Percentiles rank a stretch among this genome's conserved stretches.
Evolutionary conservation across 2,888 invertebrate genomes (phyloP).

Genomic region (Ariolimax columbianus): DNA sequence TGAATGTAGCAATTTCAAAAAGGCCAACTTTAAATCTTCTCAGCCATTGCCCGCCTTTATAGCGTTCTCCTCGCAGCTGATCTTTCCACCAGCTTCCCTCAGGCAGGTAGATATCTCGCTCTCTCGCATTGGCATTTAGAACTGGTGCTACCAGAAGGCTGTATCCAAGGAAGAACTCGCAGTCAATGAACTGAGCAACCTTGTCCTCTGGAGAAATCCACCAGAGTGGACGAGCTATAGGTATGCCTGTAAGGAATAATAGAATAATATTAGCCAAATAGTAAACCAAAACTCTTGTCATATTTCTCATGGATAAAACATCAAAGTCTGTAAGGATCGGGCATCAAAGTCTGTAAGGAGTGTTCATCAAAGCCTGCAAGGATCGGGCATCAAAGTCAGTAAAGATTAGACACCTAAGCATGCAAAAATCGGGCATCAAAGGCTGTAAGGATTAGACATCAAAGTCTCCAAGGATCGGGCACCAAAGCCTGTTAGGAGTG

Average conservation of each 20-base stretch:
- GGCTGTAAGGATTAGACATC: no score
- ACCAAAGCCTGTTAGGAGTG: no score
- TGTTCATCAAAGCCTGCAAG: no score
- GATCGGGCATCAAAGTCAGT: no score
- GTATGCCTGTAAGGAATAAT: slow-evolving; percentile 80
- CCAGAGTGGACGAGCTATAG: slow-evolving; percentile 94
- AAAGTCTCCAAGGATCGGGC: no score
- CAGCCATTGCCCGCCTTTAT: slow-evolving; percentile 65
- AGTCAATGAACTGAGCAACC: slow-evolving; percentile 88
- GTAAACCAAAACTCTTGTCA: no score
- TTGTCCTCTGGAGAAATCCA: slow-evolving; percentile 91
- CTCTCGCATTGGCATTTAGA: slow-evolving; percentile 62
- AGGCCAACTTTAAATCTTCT: slow-evolving; percentile 50
- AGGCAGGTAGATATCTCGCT: slow-evolving; percentile 70
- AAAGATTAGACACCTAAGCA: no score
- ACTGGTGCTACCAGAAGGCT: slow-evolving; percentile 75
- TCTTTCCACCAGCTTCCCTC: slow-evolving; percentile 62
- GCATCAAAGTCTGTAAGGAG: no score
- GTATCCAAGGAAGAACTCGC: slow-evolving; percentile 78
- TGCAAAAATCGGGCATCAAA: no score
- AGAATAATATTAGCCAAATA: no score
- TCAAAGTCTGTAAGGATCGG: no score
- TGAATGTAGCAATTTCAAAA: slow-evolving; percentile 56
- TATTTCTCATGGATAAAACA: no score
- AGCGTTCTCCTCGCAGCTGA: slow-evolving; percentile 50